Evolutionary conservation across 2,113 vertebrate species (phyloP).

Genomic region (Rhea americana): DNA sequence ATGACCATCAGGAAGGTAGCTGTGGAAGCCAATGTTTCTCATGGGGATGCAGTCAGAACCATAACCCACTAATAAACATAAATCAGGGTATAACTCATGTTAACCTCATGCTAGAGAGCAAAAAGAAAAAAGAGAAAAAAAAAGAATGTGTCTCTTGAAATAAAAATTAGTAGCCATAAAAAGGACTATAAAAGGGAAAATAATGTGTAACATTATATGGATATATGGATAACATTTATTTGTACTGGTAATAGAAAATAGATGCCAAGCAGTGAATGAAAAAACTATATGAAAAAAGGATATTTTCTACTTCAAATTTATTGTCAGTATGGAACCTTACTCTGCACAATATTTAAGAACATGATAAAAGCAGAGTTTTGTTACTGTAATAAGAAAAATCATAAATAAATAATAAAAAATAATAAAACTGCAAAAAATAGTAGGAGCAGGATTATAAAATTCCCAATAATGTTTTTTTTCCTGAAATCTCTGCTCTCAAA

Average conservation of each 20-base stretch:
- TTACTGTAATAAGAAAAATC: neutral
- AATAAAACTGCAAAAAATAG: neutral
- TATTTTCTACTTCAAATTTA: neutral
- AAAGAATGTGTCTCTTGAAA: slow-evolving; percentile 66
- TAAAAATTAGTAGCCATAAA: slow-evolving; percentile 71
- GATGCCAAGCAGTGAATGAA: neutral
- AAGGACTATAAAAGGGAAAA: slow-evolving; percentile 65
- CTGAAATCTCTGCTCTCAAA: neutral
- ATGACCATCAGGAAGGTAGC: slow-evolving; percentile 52
- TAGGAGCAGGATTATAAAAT: neutral
- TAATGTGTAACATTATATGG: slow-evolving; percentile 44
- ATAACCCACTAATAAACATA: slow-evolving; percentile 58
- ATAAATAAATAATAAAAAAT: too few relatives aligned
- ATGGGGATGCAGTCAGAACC: slow-evolving; percentile 64
- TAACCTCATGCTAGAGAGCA: slow-evolving; percentile 68
- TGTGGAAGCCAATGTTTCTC: slow-evolving; percentile 60
- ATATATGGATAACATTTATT: slow-evolving; percentile 37
- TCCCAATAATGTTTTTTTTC: neutral
- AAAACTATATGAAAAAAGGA: neutral
- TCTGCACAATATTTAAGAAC: neutral
- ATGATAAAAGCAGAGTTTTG: neutral
- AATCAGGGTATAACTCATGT: slow-evolving; percentile 67
- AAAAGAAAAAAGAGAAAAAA: neutral
- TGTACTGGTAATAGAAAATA: slow-evolving; percentile 6
- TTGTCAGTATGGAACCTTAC: neutral